Conservation (phyloP, 2,113 vertebrate species). For the Gobiocypris rarus region DNA sequence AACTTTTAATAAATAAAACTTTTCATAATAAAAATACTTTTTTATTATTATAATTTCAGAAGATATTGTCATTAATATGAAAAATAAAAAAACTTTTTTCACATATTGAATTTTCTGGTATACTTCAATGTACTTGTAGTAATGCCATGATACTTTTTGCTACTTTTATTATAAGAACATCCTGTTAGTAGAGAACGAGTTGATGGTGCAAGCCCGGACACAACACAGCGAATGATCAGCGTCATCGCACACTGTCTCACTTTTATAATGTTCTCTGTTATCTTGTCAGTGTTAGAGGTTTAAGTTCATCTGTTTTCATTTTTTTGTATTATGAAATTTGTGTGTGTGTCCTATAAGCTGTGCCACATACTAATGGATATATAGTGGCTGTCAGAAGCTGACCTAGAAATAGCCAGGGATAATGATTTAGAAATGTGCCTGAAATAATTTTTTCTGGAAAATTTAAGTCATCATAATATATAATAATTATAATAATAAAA, state of each 20-base stretch:
- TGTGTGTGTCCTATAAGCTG: slow-evolving; percentile 3
- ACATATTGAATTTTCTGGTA: not conserved
- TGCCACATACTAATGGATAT: slow-evolving; percentile 43
- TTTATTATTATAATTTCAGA: too few relatives aligned
- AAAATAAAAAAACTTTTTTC: not conserved
- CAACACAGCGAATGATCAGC: not conserved
- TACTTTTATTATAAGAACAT: not conserved
- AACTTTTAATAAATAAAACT: too few relatives aligned
- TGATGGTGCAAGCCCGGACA: not conserved
- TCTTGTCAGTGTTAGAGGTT: not conserved
- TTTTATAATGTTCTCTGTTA: not conserved
- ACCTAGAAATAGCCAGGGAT: slow-evolving; percentile 42
- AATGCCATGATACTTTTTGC: not conserved
- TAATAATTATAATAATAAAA: not conserved
- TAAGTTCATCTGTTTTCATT: slow-evolving; percentile 43
- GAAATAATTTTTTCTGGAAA: not conserved
- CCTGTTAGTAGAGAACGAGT: not conserved
- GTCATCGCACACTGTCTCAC: not conserved
- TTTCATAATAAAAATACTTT: too few relatives aligned
- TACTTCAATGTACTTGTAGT: not conserved
- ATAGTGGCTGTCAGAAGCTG: slow-evolving; percentile 51
- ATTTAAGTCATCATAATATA: not conserved
- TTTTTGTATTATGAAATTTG: not conserved
- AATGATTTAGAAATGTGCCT: not conserved
- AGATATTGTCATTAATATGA: too few relatives aligned